These are phyloP conservation scores for Drosophila borealis DNA, from an alignment of 2,888 invertebrate genomes.

Conservation along the genomic window DNA sequence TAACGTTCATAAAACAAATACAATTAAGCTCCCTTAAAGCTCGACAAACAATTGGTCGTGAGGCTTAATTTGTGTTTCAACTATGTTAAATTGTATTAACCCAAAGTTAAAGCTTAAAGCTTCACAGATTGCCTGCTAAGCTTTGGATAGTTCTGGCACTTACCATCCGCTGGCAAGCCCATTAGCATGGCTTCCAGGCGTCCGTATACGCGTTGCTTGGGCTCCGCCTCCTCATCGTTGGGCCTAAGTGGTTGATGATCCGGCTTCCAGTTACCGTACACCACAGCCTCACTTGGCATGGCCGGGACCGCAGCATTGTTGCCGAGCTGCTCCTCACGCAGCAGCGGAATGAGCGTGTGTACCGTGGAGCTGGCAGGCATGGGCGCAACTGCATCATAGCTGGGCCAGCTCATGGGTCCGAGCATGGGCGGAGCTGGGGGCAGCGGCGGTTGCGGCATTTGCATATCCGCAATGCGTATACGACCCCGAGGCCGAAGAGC, in stretches of 20 bases:
- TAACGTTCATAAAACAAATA: too few species aligned
- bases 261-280: constrained; percentile 81
- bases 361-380: constrained; percentile 58
- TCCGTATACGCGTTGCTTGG: constrained; percentile 61
- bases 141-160: background rate
- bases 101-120: too few species aligned
- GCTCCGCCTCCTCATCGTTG: constrained; percentile 27
- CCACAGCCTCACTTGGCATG: constrained; percentile 50
- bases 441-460: constrained; percentile 27
- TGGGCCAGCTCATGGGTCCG: constrained; percentile 42
- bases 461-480: constrained; percentile 67
- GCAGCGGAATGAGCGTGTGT: constrained; percentile 68
- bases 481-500: constrained; percentile 61
- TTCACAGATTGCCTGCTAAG: too few species aligned
- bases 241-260: constrained; percentile 71
- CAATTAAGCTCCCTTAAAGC: too few species aligned
- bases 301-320: constrained; percentile 15
- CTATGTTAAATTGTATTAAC: too few species aligned
- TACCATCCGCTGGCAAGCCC: constrained; percentile 66
- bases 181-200: constrained; percentile 70
- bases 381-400: constrained; percentile 23
- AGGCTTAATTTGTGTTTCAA: too few species aligned
- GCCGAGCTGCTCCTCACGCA: constrained; percentile 55
- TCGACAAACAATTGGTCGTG: too few species aligned
- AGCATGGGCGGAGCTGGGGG: constrained; percentile 13